Base-by-base conservation (phyloP, 2,797 vertebrate species). In the Halcyon badia region DNA sequence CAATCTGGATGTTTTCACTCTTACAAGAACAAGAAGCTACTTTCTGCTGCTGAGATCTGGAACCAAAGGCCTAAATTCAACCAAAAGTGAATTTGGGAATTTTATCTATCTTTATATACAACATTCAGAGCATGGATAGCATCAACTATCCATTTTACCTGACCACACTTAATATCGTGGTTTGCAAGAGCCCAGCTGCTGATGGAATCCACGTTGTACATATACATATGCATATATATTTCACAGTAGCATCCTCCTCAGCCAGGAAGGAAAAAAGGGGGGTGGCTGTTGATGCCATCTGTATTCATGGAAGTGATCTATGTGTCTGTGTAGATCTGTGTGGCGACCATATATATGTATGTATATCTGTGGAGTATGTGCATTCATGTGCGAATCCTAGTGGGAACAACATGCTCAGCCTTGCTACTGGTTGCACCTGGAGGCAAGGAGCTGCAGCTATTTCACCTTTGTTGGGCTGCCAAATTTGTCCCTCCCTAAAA, bases 361-460 rank as follows among this genome's bases (percentile, higher is more conserved):
- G 18, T 28, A 3, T 33, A 33, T 18, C 14, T 49, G 42, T n/a
- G 18, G 31, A 20, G 4, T 21, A 6, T 28, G 39, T 30, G 35
- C 18, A 15, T 20, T 54, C 68, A 6, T 51, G 15, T n/a, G 62
- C 1, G 0, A 30, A 9, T 37, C 12, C 10, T 14, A 4, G 10
- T 11, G 35, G n/a, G 33, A 86, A 58, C 21, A 60, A 69, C 8
- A 51, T 11, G 10, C 25, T 44, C 42, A 73, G 42, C 37, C 71
- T 75, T 7, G 2, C 25, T 83, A 28, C 58, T 51, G 25, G 5
- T 25, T 64, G 30, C 14, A 51, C 15, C 14, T 28, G 19, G 6
- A 31, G 19, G 16, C 56, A 75, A 54, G 57, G 13, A 58, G 37
- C 25, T 75, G 39, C 62, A 58, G 41, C 20, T 64, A 37, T 37